Evolutionary conservation across 1,140 invertebrate genomes (phyloP).

Genomic region (Acyrthosiphon pisum): DNA sequence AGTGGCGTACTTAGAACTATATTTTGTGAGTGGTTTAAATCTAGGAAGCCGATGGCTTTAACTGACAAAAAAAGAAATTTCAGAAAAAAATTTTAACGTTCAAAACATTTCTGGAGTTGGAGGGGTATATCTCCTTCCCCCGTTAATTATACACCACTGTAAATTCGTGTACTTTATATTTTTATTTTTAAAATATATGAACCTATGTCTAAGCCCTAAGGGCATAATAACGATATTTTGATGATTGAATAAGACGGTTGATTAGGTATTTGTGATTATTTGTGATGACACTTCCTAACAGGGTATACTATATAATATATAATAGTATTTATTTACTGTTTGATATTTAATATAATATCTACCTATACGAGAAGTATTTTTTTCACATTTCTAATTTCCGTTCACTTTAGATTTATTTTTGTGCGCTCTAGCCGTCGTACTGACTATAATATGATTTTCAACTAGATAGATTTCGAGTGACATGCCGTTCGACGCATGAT

Average conservation of each 20-base stretch:
- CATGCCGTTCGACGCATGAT: not conserved
- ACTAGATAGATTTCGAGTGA: slow-evolving; percentile 29
- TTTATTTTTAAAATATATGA: too few relatives aligned
- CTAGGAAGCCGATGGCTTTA: too few relatives aligned
- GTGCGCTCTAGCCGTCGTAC: not conserved
- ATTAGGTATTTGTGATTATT: not conserved
- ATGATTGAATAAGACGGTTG: not conserved
- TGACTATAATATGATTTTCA: not conserved
- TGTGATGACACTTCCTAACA: not conserved
- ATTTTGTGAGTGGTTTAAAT: too few relatives aligned
- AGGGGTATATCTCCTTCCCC: too few relatives aligned
- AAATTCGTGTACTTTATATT: too few relatives aligned
- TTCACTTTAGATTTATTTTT: not conserved
- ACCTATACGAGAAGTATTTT: not conserved
- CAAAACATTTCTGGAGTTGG: too few relatives aligned
- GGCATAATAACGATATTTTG: not conserved
- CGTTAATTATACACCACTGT: too few relatives aligned
- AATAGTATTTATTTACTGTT: not conserved
- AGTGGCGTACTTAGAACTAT: too few relatives aligned
- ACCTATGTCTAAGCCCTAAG: too few relatives aligned
- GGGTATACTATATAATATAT: too few relatives aligned
- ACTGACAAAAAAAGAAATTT: too few relatives aligned
- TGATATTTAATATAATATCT: not conserved
- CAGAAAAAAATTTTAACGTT: too few relatives aligned
- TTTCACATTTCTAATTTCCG: not conserved